Evolutionary conservation across 1,140 invertebrate species (phyloP), one percentile per base, ranked within the genome.

Genomic region (Drosophila tristis): DNA sequence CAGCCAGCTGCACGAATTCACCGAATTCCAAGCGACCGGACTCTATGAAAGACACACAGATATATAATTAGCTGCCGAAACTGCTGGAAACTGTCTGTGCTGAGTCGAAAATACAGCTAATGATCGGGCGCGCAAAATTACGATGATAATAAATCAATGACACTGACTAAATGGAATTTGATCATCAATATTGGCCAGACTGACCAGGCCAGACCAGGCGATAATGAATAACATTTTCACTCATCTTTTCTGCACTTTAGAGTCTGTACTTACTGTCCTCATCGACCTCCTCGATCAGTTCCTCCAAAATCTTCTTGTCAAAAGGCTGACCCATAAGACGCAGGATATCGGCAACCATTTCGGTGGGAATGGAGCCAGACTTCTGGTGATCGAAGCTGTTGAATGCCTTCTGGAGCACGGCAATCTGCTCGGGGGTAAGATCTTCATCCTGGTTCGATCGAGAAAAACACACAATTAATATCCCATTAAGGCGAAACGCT

Each of bases 331-430:
- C 98, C 97, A 99, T 98, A 91, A 98, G 95, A 85, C 97, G 94
- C 44, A 99, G 94, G 90, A 99, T 98, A 91, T 98, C 97, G 43
- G 96, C 96, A 25, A 99, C 97, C 95, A 98, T 97, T 92, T 98
- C 98, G 73, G 96, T 97, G 67, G 97, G 96, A 92, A 99, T 99
- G 91, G 96, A 97, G 74, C 98, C 98, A 73, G 96, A 97, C 92
- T 97, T 97, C 90, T 98, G 97, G 87, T 96, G 95, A 94, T 99
- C 98, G 92, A 99, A 99, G 92, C 97, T 98, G 94, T 98, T 97
- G 93, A 99, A 99, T 48, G 98, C 98, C 93, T 98, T 98, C 89
- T 96, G 96, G 70, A 98, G 94, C 78, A 98, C 97, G 76, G 94
- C 93, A 81, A 95, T 94, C 92, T 95, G 94, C 92, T 95, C 94